Percentiles rank a stretch among this genome's conserved stretches.
Evolutionary conservation across 1,140 invertebrate genomes (phyloP).

Genomic region (Cyclargus thomasi): DNA sequence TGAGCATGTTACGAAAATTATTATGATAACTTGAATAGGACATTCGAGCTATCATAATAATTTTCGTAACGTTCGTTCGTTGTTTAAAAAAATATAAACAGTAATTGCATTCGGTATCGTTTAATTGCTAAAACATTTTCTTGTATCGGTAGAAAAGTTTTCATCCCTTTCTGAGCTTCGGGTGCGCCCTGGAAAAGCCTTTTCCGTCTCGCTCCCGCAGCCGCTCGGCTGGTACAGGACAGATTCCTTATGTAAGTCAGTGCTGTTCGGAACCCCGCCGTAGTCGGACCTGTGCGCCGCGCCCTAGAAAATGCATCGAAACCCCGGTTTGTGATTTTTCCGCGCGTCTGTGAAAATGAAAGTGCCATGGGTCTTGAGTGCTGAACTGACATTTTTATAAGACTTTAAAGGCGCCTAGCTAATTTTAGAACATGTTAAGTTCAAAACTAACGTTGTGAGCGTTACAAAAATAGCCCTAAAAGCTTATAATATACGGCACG

Average conservation of each 20-base stretch:
- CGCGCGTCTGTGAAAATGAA: slow-evolving; percentile 29
- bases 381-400: slow-evolving; percentile 35
- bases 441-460: slow-evolving; percentile 43
- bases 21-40: too few species aligned
- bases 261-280: slow-evolving; percentile 34
- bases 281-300: slow-evolving; percentile 36
- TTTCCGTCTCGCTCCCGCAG: slow-evolving; percentile 47
- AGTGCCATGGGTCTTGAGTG: slow-evolving; percentile 29
- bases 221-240: slow-evolving; percentile 47
- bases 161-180: slow-evolving; percentile 46
- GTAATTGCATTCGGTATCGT: slow-evolving; percentile 19
- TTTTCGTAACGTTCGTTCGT: too few species aligned
- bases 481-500: slow-evolving; percentile 48
- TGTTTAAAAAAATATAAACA: too few species aligned
- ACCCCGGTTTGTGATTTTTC: slow-evolving; percentile 39
- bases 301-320: slow-evolving; percentile 31
- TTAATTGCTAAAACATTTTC: slow-evolving; percentile 18
- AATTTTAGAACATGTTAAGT: slow-evolving; percentile 46
- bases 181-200: slow-evolving; percentile 45
- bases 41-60: too few species aligned
- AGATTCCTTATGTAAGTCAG: slow-evolving; percentile 71
- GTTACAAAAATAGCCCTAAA: slow-evolving; percentile 53
- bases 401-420: slow-evolving; percentile 27
- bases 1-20: too few species aligned
- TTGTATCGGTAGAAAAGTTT: slow-evolving; percentile 48